Evolutionary conservation across 2,113 vertebrate genomes (phyloP).

Genomic region (Chlorodrepanis virens): DNA sequence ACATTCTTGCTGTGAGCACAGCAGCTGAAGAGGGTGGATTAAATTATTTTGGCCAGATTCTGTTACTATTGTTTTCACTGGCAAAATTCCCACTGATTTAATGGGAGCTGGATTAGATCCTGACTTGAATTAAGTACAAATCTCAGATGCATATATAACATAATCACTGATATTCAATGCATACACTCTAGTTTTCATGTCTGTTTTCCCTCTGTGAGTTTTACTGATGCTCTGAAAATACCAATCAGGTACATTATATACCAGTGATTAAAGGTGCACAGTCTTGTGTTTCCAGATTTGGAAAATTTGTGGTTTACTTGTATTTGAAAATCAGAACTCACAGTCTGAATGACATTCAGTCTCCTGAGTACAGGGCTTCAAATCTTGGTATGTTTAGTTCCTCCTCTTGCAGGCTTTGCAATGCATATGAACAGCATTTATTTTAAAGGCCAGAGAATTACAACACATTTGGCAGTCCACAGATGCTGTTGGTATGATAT

Average conservation of each 20-base stretch:
- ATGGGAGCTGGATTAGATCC: conserved; percentile 48
- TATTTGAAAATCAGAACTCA: not conserved
- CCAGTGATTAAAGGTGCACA: not conserved
- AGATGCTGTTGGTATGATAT: not conserved
- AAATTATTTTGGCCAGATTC: conserved; percentile 62
- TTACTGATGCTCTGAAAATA: conserved; percentile 10
- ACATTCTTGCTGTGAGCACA: conserved; percentile 49
- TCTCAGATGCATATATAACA: conserved; percentile 39
- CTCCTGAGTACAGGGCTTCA: not conserved
- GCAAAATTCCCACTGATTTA: conserved; percentile 54
- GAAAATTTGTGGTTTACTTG: not conserved
- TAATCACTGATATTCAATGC: conserved; percentile 7
- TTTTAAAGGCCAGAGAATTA: conserved; percentile 27
- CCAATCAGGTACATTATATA: not conserved
- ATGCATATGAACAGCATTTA: not conserved
- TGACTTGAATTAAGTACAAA: conserved; percentile 48
- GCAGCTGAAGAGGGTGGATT: conserved; percentile 63
- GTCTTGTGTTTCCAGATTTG: not conserved
- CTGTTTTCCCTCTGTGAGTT: conserved; percentile 12
- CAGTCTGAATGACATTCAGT: not conserved
- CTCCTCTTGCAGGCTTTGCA: not conserved
- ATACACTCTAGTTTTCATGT: not conserved
- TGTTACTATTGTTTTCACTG: conserved; percentile 59
- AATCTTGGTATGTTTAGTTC: not conserved
- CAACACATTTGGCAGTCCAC: not conserved